Conservation (phyloP, 2,113 vertebrate genomes). For the Melanerpes aurifrons region DNA sequence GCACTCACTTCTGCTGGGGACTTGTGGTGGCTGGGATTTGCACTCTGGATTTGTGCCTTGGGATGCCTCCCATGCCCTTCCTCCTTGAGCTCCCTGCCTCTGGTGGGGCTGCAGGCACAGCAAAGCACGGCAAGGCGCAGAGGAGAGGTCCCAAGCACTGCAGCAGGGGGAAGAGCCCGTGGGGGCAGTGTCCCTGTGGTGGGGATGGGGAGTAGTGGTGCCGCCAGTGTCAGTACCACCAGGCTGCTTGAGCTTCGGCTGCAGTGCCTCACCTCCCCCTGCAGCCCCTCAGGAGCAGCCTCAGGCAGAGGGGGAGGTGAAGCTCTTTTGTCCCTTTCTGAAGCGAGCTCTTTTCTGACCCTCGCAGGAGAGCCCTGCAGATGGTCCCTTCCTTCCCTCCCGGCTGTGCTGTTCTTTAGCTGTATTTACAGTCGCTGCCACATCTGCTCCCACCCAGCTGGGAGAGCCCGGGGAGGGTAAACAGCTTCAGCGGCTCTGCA, state of each 20-base stretch:
- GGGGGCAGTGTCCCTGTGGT: neutral
- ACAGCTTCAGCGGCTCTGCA: neutral
- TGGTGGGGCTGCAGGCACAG: neutral
- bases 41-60: neutral
- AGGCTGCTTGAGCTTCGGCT: neutral
- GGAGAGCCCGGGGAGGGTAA: neutral
- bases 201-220: accelerated
- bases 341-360: neutral
- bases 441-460: neutral
- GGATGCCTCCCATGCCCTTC: neutral
- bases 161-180: neutral
- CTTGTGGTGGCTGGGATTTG: neutral
- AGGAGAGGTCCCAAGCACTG: neutral
- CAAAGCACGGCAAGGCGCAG: neutral
- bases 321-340: neutral
- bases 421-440: neutral
- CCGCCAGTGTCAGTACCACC: neutral
- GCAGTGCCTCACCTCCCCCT: neutral
- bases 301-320: neutral
- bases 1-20: neutral
- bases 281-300: neutral
- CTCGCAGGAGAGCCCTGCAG: neutral
- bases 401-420: neutral
- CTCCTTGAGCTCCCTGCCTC: neutral
- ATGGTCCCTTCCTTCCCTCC: neutral